These are phyloP conservation scores for Pseudorectes ferrugineus DNA, from an alignment of 2,113 vertebrate species.

Conservation along the genomic window DNA sequence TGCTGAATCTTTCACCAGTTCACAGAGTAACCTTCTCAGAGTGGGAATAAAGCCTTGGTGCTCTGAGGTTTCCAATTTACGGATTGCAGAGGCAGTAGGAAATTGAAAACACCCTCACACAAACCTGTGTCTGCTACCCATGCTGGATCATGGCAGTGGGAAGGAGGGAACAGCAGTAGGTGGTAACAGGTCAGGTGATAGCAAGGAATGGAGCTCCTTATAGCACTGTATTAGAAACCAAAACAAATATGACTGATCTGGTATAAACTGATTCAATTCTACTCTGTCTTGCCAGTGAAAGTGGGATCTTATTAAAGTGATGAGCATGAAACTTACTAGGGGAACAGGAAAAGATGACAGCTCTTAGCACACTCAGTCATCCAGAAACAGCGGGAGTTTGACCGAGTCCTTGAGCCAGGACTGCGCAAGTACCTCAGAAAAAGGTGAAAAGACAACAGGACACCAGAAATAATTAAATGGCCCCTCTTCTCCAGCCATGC, in stretches of 20 bases:
- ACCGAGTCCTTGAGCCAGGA: neutral
- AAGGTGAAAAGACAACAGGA: neutral
- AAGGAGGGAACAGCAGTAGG: neutral
- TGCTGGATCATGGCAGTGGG: neutral
- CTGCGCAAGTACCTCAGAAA: neutral
- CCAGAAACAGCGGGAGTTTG: rapidly evolving
- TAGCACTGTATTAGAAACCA: neutral
- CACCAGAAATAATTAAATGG: neutral
- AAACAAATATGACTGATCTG: neutral
- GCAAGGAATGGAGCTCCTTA: neutral
- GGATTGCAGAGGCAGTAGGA: neutral
- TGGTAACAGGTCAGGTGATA: neutral
- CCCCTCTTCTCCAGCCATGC: neutral
- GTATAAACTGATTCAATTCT: neutral
- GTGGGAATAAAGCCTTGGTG: neutral
- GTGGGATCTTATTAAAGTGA: neutral
- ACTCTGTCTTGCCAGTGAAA: neutral
- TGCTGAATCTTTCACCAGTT: neutral
- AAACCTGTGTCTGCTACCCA: neutral
- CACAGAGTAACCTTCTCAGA: neutral
- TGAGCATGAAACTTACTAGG: neutral
- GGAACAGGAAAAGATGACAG: neutral
- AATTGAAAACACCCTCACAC: neutral
- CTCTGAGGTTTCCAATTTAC: neutral
- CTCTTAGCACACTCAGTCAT: neutral